Evolutionary conservation across 2,888 invertebrate species (phyloP).

Genomic region (Idaea aversata): DNA sequence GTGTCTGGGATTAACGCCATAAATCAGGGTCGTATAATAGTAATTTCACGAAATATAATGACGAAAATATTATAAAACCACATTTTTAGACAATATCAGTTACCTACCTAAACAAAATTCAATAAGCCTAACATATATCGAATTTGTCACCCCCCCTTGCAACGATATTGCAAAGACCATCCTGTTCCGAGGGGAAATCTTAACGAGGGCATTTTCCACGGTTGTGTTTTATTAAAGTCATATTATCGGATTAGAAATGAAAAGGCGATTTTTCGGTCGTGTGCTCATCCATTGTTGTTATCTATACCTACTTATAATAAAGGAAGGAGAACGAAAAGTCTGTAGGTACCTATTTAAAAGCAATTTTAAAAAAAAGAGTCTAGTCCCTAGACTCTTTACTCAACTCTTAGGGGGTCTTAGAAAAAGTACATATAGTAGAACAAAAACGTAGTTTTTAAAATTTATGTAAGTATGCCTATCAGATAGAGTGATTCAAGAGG

Average conservation of each 20-base stretch:
- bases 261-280: background rate
- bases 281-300: background rate
- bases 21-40: too few relatives aligned
- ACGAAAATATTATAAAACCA: too few relatives aligned
- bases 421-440: too few relatives aligned
- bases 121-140: background rate
- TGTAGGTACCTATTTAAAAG: background rate
- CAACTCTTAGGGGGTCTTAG: too few relatives aligned
- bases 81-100: too few relatives aligned
- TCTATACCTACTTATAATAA: background rate
- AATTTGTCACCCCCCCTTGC: background rate
- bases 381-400: too few relatives aligned
- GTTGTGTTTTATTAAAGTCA: background rate
- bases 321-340: background rate
- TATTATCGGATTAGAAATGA: background rate
- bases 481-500: too few relatives aligned
- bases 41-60: too few relatives aligned
- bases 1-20: too few relatives aligned
- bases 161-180: background rate
- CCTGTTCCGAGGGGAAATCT: background rate
- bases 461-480: too few relatives aligned
- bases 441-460: too few relatives aligned
- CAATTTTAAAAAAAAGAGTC: too few relatives aligned
- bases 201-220: background rate
- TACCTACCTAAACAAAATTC: conserved; percentile 35